These are phyloP conservation scores for Netelia fuscicornis DNA, from an alignment of 2,888 invertebrate species.

Conservation along the genomic window DNA sequence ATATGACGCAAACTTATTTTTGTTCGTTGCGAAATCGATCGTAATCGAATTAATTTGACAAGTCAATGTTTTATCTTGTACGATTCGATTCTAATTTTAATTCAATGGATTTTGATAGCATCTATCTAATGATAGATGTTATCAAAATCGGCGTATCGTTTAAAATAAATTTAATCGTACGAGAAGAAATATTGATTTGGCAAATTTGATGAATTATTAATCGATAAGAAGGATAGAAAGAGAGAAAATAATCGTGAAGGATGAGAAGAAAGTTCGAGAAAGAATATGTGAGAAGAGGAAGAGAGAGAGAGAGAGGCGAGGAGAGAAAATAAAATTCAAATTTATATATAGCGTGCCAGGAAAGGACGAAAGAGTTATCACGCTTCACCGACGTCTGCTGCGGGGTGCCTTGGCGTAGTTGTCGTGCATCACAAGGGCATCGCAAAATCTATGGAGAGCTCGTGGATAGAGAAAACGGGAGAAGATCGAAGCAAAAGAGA, in stretches of 20 bases:
- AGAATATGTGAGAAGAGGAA: too few relatives aligned
- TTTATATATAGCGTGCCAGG: background rate
- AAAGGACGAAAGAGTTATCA: conserved; percentile 54
- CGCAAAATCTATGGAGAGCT: background rate
- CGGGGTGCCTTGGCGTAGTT: conserved; percentile 7
- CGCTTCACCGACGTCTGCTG: conserved; percentile 46
- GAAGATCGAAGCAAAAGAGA: conserved; percentile 7
- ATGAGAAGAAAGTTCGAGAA: too few relatives aligned
- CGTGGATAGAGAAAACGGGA: background rate
- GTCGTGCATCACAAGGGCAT: conserved; percentile 17
- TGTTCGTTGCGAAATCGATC: too few relatives aligned
- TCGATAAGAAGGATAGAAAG: conserved; percentile 52
- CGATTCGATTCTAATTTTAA: too few relatives aligned
- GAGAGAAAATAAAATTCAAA: conserved; percentile 50
- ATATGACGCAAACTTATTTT: too few relatives aligned
- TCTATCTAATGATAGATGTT: too few relatives aligned
- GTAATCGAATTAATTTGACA: too few relatives aligned
- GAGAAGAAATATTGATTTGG: too few relatives aligned
- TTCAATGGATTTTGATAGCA: too few relatives aligned
- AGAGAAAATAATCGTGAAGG: background rate
- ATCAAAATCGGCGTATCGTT: too few relatives aligned
- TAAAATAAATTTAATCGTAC: background rate
- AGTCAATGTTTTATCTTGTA: too few relatives aligned
- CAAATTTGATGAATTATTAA: background rate
- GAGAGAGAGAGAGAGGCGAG: background rate